Conservation (phyloP, 2,797 vertebrate genomes). For the Novumbra hubbsi region DNA sequence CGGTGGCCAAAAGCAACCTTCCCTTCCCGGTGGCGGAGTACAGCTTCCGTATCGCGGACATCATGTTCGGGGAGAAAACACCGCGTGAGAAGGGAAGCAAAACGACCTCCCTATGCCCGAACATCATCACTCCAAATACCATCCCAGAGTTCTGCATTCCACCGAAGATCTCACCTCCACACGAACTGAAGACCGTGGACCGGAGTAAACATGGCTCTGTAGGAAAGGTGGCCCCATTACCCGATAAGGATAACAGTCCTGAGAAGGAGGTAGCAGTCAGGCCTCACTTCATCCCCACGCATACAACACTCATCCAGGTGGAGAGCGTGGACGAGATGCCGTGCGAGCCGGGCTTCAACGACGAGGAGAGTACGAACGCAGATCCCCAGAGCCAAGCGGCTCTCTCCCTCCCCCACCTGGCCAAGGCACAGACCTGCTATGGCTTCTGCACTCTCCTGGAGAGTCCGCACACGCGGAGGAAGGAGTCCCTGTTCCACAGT, state of each 20-base stretch:
- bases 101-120: constrained; percentile 61
- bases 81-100: constrained; percentile 37
- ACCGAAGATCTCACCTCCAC: constrained; percentile 59
- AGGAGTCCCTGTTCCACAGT: constrained; percentile 79
- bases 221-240: neutral
- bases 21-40: constrained; percentile 51
- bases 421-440: constrained; percentile 73
- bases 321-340: constrained; percentile 70
- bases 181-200: constrained; percentile 40
- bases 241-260: constrained; percentile 21
- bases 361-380: constrained; percentile 75
- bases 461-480: constrained; percentile 81
- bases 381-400: constrained; percentile 73
- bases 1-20: constrained; percentile 52
- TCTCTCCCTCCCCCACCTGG: constrained; percentile 61
- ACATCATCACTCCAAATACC: constrained; percentile 81
- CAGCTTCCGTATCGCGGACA: constrained; percentile 52
- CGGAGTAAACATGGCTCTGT: constrained; percentile 25
- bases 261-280: constrained; percentile 27
- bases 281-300: constrained; percentile 42
- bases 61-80: constrained; percentile 57
- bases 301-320: constrained; percentile 71
- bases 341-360: constrained; percentile 33
- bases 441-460: constrained; percentile 84
- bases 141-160: constrained; percentile 87